Percentiles rank a stretch among this genome's conserved stretches.
These are phyloP conservation scores for Mionectes olivaceus DNA, from an alignment of 2,797 vertebrate species.

Conservation along the genomic window DNA sequence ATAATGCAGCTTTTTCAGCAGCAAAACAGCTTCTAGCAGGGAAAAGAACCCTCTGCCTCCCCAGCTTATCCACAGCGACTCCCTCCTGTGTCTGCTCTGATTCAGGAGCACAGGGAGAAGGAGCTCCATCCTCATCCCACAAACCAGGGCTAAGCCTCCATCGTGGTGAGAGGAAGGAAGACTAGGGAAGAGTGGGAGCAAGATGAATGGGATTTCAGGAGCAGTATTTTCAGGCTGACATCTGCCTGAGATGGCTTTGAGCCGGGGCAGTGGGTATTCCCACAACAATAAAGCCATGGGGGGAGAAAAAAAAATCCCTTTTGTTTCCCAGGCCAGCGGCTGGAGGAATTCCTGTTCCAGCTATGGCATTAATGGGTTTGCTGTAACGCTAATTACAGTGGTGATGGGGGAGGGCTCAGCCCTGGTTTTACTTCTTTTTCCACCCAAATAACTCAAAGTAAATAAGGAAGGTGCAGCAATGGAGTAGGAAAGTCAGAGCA, in stretches of 20 bases:
- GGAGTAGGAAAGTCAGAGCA: not conserved
- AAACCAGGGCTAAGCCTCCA: not conserved
- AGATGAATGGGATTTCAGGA: not conserved
- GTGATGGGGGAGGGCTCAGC: not conserved
- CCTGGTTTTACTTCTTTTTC: not conserved
- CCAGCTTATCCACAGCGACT: rapidly evolving
- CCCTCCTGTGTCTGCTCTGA: not conserved
- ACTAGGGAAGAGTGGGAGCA: not conserved
- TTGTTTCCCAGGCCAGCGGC: constrained; percentile 17
- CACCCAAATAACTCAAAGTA: not conserved
- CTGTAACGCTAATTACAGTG: not conserved
- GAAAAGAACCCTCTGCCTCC: not conserved
- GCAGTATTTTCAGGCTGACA: not conserved
- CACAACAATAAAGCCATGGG: constrained; percentile 11
- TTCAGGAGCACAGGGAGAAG: not conserved
- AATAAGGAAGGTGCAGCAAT: not conserved
- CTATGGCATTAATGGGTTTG: not conserved
- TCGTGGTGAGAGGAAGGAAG: not conserved
- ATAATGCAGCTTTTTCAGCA: not conserved
- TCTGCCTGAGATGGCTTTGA: not conserved
- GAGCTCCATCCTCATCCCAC: not conserved
- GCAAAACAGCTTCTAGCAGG: not conserved
- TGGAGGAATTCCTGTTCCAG: constrained; percentile 38
- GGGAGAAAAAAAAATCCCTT: not conserved
- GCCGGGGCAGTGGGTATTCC: not conserved